phyloP scores from a whole-genome alignment of 2,113 vertebrate genomes.

The Ceyx cyanopectus region DNA sequence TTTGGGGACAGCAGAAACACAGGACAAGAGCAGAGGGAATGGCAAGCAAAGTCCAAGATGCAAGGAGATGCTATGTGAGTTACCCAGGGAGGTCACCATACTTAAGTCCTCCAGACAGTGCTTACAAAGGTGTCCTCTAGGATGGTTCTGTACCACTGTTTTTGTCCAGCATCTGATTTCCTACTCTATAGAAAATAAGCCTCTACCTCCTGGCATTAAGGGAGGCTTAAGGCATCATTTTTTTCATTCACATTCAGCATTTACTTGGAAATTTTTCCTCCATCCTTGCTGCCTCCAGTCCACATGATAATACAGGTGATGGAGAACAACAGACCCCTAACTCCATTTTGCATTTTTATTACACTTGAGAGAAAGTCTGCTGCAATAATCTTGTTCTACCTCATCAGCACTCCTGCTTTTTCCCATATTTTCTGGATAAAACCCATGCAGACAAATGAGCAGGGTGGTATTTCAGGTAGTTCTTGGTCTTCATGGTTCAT shows the following conservation, averaged over 20 bases:
- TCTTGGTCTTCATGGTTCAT: background rate
- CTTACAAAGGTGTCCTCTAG: background rate
- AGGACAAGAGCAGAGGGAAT: accelerated
- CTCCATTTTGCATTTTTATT: background rate
- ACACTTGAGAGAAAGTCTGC: background rate
- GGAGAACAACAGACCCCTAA: background rate
- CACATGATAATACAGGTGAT: background rate
- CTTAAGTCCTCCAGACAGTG: background rate
- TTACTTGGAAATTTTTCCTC: background rate
- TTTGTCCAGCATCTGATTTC: background rate
- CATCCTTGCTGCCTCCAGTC: background rate
- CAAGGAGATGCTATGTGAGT: background rate
- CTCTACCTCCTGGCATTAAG: background rate
- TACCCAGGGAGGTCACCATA: background rate
- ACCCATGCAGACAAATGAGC: background rate
- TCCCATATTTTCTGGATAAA: background rate
- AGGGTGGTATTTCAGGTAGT: background rate
- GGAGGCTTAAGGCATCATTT: background rate
- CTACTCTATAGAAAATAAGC: background rate
- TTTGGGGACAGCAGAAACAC: background rate
- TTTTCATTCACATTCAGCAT: background rate
- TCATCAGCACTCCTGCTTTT: background rate
- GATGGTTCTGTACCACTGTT: background rate
- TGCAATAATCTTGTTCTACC: background rate
- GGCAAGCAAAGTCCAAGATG: background rate